Evolutionary conservation across 2,797 vertebrate species (phyloP), one percentile per base, ranked within the genome.

Genomic region (Gambusia yucatana): DNA sequence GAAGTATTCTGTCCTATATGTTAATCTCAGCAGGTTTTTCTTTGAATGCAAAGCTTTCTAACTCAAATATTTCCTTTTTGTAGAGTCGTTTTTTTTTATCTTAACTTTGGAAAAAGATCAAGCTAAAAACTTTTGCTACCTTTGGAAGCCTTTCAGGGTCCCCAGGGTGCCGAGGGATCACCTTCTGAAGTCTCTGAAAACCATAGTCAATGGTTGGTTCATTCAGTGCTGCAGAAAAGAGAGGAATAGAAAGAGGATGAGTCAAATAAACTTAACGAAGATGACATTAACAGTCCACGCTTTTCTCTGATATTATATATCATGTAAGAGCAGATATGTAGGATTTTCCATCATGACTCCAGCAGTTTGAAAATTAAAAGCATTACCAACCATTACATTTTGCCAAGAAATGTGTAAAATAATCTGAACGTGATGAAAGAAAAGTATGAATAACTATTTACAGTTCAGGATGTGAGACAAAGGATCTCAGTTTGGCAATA

Each of bases 161-260:
- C 39, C 98, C 98, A 0, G 98, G 98, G 92, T 99, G 98, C 82
- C 98, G 96, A 67, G 98, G 98, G 82, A 99, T 99, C 86, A 99
- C 98, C 95, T 99, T 99, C 96, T 99, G 98, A 93, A 99, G 96
- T 94, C 98, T 96, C 95, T 99, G 98, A 96, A 99, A 99, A 84
- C 98, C 98, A 2, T 99, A 99, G 95, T 99, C 98, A 67, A 99
- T 99, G 95, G 98, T 99, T 80, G 98, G 98, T 90, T 99, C 98
- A 0, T 99, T 99, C 92, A 99, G 94, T 14, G 98, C 98, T 99
- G 87, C 76, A 81, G 43, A 47, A 52, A 75, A 78, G 41, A 84
- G 30, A 83, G 57, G 48, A 72, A 81, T n/a, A 82, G 44, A 79
- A 76, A 9, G 71, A 74, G n/a, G 73, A 59, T 81, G n/a, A 79